Percentiles rank a stretch among this genome's conserved stretches.
Evolutionary conservation across 2,113 vertebrate genomes (phyloP).

Genomic region (Pimephales promelas): DNA sequence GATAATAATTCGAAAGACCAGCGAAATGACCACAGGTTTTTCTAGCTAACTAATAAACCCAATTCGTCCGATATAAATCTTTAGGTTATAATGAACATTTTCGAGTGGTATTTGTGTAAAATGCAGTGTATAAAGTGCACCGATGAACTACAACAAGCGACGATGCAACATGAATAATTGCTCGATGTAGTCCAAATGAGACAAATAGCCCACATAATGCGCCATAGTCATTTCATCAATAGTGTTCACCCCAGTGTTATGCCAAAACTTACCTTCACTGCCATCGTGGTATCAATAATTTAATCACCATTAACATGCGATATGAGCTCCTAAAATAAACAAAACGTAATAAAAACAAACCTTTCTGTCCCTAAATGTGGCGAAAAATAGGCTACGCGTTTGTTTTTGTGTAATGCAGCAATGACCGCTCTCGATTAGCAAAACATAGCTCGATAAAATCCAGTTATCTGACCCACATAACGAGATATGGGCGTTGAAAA

Average conservation of each 20-base stretch:
- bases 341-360: background rate
- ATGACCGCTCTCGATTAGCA: background rate
- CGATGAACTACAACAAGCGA: background rate
- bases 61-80: background rate
- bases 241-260: background rate
- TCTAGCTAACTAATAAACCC: background rate
- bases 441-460: constrained; percentile 20
- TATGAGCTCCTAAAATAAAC: background rate
- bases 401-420: constrained; percentile 12
- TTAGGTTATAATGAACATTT: background rate
- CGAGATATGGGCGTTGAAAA: background rate
- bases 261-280: constrained; percentile 53
- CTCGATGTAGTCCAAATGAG: background rate
- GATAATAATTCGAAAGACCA: background rate
- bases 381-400: background rate
- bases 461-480: constrained; percentile 14
- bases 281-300: constrained; percentile 52
- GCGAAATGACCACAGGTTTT: background rate
- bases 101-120: background rate
- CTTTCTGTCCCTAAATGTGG: background rate
- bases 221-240: background rate
- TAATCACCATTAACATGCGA: constrained; percentile 29
- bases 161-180: background rate
- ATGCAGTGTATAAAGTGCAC: background rate
- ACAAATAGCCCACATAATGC: constrained; percentile 6